phyloP scores from a whole-genome alignment of 2,113 vertebrate species.

The Hemicordylus capensis region DNA sequence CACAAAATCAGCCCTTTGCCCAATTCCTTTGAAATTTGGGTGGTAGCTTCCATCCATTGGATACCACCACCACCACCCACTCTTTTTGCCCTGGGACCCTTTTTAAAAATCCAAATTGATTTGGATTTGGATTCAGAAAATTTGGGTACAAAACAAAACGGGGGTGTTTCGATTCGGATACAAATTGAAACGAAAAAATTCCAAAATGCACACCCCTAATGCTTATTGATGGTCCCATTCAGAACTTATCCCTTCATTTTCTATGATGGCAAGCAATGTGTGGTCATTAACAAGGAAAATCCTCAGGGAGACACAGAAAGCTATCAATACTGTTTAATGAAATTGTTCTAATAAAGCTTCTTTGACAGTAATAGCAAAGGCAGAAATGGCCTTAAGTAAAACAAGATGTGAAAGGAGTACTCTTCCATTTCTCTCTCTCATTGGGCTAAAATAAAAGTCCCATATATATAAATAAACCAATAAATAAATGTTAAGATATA shows the following conservation, averaged over 20 bases:
- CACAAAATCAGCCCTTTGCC: too few relatives aligned
- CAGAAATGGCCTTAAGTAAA: not conserved
- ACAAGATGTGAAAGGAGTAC: not conserved
- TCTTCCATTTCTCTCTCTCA: not conserved
- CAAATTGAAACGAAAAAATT: too few relatives aligned
- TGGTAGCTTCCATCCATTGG: too few relatives aligned
- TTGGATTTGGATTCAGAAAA: too few relatives aligned
- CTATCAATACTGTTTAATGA: not conserved
- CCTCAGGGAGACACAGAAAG: not conserved
- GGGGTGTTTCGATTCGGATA: too few relatives aligned
- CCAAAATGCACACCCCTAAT: too few relatives aligned
- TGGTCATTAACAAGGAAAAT: conserved; percentile 3
- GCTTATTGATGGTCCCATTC: too few relatives aligned
- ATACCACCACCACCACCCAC: too few relatives aligned
- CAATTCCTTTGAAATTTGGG: too few relatives aligned
- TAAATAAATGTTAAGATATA: not conserved
- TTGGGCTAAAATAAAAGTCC: not conserved
- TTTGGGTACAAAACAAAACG: too few relatives aligned
- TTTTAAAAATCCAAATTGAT: too few relatives aligned
- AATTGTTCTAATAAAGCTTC: conserved; percentile 3
- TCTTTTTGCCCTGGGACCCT: too few relatives aligned
- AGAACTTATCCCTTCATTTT: not conserved
- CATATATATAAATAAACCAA: not conserved
- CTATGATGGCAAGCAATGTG: not conserved
- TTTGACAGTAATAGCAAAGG: not conserved